Evolutionary conservation across 2,888 invertebrate species (phyloP).

Genomic region (Brenthis daphne): DNA sequence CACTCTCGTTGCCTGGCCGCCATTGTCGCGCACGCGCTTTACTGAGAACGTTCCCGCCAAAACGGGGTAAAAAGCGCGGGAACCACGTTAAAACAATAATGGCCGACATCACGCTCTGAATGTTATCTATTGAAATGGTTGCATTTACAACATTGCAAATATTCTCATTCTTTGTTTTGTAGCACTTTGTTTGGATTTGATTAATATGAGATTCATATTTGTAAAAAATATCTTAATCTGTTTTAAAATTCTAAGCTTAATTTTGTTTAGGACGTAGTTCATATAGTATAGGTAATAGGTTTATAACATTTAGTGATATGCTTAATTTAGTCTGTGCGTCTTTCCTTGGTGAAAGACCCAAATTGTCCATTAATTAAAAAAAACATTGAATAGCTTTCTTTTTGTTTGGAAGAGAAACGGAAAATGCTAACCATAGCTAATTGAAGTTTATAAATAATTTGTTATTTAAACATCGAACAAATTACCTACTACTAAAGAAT

Average conservation of each 20-base stretch:
- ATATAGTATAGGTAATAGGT: no score
- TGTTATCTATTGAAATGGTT: conserved; percentile 66
- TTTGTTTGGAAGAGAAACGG: not conserved
- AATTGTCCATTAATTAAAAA: not conserved
- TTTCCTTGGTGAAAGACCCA: no score
- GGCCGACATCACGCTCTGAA: conserved; percentile 78
- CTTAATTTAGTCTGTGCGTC: no score
- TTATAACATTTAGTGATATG: no score
- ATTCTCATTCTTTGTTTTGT: conserved; percentile 64
- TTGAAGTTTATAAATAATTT: conserved; percentile 18
- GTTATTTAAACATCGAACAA: conserved; percentile 42
- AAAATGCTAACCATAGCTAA: conserved; percentile 2
- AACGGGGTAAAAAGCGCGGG: conserved; percentile 78
- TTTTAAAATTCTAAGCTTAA: not conserved
- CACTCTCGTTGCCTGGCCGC: conserved; percentile 73
- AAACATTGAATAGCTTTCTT: not conserved
- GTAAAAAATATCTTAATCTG: conserved; percentile 10
- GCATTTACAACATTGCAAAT: conserved; percentile 67
- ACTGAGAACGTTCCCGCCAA: conserved; percentile 81
- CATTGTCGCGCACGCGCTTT: conserved; percentile 78
- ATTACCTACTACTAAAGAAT: conserved; percentile 59
- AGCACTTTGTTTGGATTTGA: conserved; percentile 41
- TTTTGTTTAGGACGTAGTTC: no score
- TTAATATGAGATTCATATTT: conserved; percentile 14
- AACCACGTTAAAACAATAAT: conserved; percentile 72